Evolutionary conservation across 2,888 invertebrate genomes (phyloP).

Genomic region (Perithous albicinctus): DNA sequence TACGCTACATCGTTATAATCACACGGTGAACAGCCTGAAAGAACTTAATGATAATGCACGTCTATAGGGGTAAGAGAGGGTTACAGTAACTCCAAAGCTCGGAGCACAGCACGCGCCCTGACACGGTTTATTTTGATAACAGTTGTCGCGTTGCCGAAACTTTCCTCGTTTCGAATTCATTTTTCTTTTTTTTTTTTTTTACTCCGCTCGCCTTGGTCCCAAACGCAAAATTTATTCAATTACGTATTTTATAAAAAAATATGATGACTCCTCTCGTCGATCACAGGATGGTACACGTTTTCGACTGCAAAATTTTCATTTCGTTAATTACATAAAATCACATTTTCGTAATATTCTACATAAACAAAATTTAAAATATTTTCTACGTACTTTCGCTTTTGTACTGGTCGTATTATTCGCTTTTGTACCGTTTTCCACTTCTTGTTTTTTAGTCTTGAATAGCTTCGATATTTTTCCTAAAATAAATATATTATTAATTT

Average conservation of each 20-base stretch:
- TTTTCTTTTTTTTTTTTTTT: no score
- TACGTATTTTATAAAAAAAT: constrained; percentile 71
- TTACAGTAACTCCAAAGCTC: constrained; percentile 52
- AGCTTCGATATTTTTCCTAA: constrained; percentile 78
- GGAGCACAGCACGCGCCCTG: constrained; percentile 35
- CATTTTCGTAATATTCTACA: background rate
- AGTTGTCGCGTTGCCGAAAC: constrained; percentile 13
- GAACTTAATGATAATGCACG: constrained; percentile 69
- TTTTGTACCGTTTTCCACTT: constrained; percentile 76
- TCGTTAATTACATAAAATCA: background rate
- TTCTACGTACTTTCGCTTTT: constrained; percentile 76
- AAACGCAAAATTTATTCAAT: constrained; percentile 67
- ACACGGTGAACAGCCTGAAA: constrained; percentile 72
- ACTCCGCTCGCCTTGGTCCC: constrained; percentile 74
- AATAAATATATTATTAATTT: background rate
- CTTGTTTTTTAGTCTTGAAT: constrained; percentile 75
- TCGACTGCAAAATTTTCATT: constrained; percentile 74
- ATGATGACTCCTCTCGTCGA: constrained; percentile 60
- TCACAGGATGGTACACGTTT: constrained; percentile 78
- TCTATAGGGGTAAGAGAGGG: constrained; percentile 58
- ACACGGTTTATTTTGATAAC: constrained; percentile 43
- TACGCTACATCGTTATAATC: constrained; percentile 61
- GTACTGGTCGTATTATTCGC: constrained; percentile 60
- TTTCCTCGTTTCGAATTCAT: constrained; percentile 18
- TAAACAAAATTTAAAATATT: background rate